Evolutionary conservation across 2,797 vertebrate species (phyloP).

Genomic region (Triplophysa bombifrons): DNA sequence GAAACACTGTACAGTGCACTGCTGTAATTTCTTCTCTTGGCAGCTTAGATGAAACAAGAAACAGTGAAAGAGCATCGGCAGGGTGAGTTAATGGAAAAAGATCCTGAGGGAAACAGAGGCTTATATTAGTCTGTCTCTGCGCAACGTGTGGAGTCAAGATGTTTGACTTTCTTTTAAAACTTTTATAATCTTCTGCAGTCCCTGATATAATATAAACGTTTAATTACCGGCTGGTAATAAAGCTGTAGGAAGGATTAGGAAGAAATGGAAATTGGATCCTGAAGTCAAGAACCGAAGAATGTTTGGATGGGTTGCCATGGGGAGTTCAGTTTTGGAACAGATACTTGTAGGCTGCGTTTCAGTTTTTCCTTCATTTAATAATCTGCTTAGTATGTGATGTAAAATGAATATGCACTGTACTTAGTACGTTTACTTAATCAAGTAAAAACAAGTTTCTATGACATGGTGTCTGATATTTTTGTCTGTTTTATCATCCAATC

Average conservation of each 20-base stretch:
- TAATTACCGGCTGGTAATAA: slow-evolving; percentile 20
- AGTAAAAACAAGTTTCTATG: background rate
- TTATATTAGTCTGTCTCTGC: slow-evolving; percentile 32
- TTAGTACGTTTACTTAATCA: background rate
- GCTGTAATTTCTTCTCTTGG: slow-evolving; percentile 49
- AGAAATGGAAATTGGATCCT: slow-evolving; percentile 33
- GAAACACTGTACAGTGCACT: slow-evolving; percentile 33
- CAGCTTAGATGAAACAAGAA: slow-evolving; percentile 51
- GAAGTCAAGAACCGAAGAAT: slow-evolving; percentile 55
- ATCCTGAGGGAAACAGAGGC: slow-evolving; percentile 27
- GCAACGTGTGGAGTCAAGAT: slow-evolving; percentile 17
- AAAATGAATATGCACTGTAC: slow-evolving; percentile 1
- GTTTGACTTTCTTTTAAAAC: slow-evolving; percentile 26
- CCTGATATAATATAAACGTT: slow-evolving; percentile 14
- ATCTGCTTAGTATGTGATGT: background rate
- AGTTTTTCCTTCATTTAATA: slow-evolving; percentile 8
- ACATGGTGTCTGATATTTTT: background rate
- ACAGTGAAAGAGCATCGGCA: slow-evolving; percentile 48
- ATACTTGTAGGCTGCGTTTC: slow-evolving; percentile 15
- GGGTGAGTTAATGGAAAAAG: slow-evolving; percentile 62
- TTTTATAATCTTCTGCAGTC: slow-evolving; percentile 13
- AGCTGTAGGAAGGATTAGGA: slow-evolving; percentile 37
- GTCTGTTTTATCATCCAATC: background rate
- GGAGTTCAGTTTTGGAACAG: slow-evolving; percentile 60
- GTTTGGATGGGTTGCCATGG: slow-evolving; percentile 79